Conservation (phyloP, 2,797 vertebrate species). For the Carcharodon carcharias region DNA sequence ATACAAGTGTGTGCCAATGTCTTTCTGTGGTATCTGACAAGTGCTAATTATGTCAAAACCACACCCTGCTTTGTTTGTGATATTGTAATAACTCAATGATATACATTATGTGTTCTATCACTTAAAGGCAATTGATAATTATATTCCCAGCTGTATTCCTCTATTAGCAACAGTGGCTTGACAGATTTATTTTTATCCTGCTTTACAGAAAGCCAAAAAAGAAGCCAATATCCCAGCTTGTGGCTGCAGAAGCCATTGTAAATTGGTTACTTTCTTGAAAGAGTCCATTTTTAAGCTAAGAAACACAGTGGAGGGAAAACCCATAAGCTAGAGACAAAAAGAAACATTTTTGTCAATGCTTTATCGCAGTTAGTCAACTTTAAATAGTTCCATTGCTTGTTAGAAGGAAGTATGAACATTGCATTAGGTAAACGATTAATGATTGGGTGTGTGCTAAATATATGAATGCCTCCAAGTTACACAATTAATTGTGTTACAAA, state of each 20-base stretch:
- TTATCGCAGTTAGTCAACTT: background rate
- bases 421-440: background rate
- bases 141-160: background rate
- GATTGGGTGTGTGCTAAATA: background rate
- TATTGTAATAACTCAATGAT: background rate
- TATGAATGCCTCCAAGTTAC: background rate
- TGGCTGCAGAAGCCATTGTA: background rate
- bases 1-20: background rate
- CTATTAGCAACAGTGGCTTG: background rate
- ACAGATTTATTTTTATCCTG: background rate
- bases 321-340: background rate
- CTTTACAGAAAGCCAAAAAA: background rate
- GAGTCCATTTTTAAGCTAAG: background rate
- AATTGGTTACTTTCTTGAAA: background rate
- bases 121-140: background rate
- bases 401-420: background rate
- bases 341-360: background rate
- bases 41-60: background rate
- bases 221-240: background rate
- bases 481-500: background rate
- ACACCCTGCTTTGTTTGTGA: background rate
- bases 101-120: background rate
- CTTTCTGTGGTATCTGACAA: background rate
- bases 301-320: background rate
- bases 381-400: background rate